A percentile compares a stretch with the other conserved stretches of the same genome.
These are phyloP conservation scores for Lepilemur septentrionalis DNA, from an alignment of 2,797 vertebrate species.

Conservation along the genomic window DNA sequence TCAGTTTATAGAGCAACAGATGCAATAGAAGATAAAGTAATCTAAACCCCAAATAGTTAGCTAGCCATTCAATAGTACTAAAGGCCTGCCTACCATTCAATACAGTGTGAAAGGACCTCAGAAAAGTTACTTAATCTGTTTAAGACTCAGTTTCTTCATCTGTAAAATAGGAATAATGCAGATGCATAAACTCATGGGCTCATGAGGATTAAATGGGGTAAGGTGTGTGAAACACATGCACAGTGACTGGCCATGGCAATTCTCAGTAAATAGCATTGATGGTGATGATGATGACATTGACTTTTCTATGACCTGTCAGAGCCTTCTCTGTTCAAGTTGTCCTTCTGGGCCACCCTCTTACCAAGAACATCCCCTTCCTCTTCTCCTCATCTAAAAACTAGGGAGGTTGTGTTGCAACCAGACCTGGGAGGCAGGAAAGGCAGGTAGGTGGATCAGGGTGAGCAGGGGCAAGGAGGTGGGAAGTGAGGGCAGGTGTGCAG, in stretches of 20 bases:
- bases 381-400: neutral
- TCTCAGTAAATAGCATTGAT: neutral
- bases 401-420: neutral
- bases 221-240: neutral
- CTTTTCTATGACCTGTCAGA: neutral
- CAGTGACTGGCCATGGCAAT: neutral
- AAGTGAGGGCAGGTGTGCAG: neutral
- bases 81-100: neutral
- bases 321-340: neutral
- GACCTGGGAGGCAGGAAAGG: neutral
- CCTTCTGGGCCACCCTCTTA: neutral
- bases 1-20: neutral
- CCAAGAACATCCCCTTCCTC: neutral
- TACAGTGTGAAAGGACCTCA: neutral
- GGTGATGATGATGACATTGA: neutral
- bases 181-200: neutral
- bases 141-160: neutral
- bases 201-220: neutral
- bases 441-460: neutral
- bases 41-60: neutral
- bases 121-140: neutral
- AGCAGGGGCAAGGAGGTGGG: neutral
- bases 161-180: neutral
- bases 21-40: neutral
- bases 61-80: neutral